Evolutionary conservation across 2,888 invertebrate genomes (phyloP), one percentile per base, ranked within the genome.

Genomic region (Boloria selene): DNA sequence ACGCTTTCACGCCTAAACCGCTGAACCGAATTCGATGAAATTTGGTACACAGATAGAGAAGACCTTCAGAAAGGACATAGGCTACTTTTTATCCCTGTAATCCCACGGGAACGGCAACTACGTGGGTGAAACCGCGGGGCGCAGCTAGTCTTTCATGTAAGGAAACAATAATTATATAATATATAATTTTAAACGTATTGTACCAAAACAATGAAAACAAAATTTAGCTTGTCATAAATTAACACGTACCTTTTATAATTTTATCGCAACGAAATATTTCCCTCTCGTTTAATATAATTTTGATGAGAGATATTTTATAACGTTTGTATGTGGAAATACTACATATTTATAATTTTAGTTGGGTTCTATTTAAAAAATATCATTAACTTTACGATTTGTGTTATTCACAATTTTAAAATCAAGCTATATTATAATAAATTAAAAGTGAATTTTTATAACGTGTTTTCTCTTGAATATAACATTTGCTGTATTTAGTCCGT

Each of bases 211-310:
- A 4, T 17, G 62, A 13, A 54, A 54, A 47, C 52, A 54, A 54
- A 62, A 62, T 62, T 31, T 47, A 47, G 47, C 31, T 54, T 47
- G 53, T 54, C 62, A 54, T 62, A 62, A 62, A 62, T 62, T 54
- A 62, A 62, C 47, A 45, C 31, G 54, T 54, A 22, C 13, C 42
- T n/a, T n/a, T n/a, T 54, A 49, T 47, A 31, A 54, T 54, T 54
- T 54, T 47, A 45, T 44, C 53, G 26, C 16, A 44, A 16, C 17
- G 17, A 45, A 53, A 52, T 47, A 17, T 31, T 54, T 62, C 16
- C 26, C 52, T 45, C 14, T 26, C 47, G 16, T 42, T 62, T 31
- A 22, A 62, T 54, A 54, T 62, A 47, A 54, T 31, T 54, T 38
- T 62, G 54, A 54, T 62, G 54, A 47, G 31, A 17, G 13, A 44